phyloP scores from a whole-genome alignment of 2,797 vertebrate genomes.

The Diglossa cyanea region DNA sequence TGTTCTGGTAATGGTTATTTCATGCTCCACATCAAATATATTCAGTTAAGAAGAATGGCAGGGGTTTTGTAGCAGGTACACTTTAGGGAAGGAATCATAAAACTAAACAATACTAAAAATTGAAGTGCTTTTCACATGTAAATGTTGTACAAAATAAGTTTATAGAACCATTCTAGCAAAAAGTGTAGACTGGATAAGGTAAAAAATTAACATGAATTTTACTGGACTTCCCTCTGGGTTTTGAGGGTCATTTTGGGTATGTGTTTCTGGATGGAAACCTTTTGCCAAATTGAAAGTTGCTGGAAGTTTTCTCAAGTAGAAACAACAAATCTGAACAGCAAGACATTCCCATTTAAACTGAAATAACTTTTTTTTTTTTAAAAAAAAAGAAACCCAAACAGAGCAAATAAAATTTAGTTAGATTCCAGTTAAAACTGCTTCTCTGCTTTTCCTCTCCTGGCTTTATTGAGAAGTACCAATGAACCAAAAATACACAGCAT shows the following conservation, averaged over 20 bases:
- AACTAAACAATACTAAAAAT: not conserved
- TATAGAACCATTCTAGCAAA: not conserved
- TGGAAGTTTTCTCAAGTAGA: not conserved
- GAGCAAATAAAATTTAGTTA: not conserved
- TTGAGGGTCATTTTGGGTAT: not conserved
- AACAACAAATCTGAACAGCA: not conserved
- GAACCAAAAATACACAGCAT: not conserved
- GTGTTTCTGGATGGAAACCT: not conserved
- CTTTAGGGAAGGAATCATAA: not conserved
- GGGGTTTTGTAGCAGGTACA: not conserved
- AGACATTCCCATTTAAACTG: not conserved
- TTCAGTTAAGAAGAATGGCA: not conserved
- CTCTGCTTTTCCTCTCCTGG: not conserved
- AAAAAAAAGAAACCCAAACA: not conserved
- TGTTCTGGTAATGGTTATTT: not conserved
- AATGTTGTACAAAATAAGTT: not conserved
- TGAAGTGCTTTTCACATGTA: not conserved
- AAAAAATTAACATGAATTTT: not conserved
- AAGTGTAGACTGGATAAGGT: not conserved
- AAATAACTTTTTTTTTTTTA: not conserved
- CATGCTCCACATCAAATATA: not conserved
- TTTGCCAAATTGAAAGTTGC: not conserved
- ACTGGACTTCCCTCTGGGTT: not conserved
- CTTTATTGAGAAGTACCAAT: slow-evolving; percentile 2
- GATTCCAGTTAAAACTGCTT: not conserved